These are phyloP conservation scores for Propithecus perrieri DNA, from an alignment of 2,797 vertebrate genomes.

Conservation along the genomic window DNA sequence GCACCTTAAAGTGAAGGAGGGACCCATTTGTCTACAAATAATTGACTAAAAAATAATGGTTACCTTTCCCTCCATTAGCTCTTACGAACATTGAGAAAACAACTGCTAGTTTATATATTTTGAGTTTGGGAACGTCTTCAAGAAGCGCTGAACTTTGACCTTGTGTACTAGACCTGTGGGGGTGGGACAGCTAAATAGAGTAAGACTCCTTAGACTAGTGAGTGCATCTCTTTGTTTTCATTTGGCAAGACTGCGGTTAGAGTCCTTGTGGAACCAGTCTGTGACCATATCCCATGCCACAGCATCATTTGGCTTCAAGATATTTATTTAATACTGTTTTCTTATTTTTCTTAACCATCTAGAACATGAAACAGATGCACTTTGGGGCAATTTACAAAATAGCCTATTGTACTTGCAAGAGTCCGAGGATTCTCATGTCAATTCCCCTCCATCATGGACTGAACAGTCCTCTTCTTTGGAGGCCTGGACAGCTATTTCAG, in stretches of 20 bases:
- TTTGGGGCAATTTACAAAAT: neutral
- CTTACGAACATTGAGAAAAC: neutral
- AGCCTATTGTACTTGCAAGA: neutral
- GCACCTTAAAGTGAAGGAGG: neutral
- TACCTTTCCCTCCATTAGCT: neutral
- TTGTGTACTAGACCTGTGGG: neutral
- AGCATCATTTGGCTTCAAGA: neutral
- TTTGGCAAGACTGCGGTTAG: neutral
- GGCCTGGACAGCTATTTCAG: neutral
- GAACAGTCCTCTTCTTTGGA: neutral
- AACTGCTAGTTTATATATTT: neutral
- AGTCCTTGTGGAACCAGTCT: neutral
- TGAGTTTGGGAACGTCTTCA: neutral
- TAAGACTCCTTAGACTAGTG: neutral
- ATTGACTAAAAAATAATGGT: neutral
- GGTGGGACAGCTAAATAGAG: neutral
- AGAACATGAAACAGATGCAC: neutral
- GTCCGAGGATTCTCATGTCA: neutral
- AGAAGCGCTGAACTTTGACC: neutral
- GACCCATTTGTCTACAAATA: neutral
- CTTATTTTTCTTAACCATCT: neutral
- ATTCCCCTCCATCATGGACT: neutral
- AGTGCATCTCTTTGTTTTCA: neutral
- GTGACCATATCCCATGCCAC: neutral
- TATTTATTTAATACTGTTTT: neutral